Evolutionary conservation across 2,888 invertebrate species (phyloP).

Genomic region (Synanthedon formicaeformis): DNA sequence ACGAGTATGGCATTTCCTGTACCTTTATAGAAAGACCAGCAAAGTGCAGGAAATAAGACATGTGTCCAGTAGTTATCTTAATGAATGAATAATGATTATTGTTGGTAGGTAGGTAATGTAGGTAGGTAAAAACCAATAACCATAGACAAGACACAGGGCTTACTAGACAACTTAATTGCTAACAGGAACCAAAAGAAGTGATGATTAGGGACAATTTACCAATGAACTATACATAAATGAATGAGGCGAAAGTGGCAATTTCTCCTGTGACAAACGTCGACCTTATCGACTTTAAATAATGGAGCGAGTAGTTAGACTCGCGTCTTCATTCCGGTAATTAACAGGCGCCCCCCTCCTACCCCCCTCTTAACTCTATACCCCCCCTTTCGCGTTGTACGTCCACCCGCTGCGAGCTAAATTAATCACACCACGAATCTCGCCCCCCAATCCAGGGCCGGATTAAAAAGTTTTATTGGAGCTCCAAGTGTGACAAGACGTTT

Average conservation of each 20-base stretch:
- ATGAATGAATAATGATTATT: too few species aligned
- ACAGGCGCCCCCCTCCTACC: conserved; percentile 15
- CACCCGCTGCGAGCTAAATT: conserved; percentile 50
- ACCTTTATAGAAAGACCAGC: too few species aligned
- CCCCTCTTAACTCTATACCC: conserved; percentile 7
- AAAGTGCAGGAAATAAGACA: too few species aligned
- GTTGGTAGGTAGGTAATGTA: too few species aligned
- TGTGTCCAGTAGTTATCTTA: too few species aligned
- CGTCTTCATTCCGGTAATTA: conserved; percentile 69
- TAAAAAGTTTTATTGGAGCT: conserved; percentile 69
- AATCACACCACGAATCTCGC: conserved; percentile 69
- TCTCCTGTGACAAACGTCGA: conserved; percentile 60
- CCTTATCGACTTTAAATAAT: conserved; percentile 66
- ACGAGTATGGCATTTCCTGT: too few species aligned
- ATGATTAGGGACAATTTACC: conserved; percentile 29
- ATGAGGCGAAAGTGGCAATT: conserved; percentile 60
- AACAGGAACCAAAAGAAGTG: neutral
- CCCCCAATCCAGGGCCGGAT: conserved; percentile 63
- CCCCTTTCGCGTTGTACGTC: conserved; percentile 13
- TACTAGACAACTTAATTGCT: neutral
- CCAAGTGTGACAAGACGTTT: conserved; percentile 49
- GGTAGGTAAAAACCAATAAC: too few species aligned
- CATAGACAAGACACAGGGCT: neutral
- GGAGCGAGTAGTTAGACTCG: conserved; percentile 62
- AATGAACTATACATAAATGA: conserved; percentile 59